Evolutionary conservation across 2,888 invertebrate genomes (phyloP).

Genomic region (Parasteatoda lunata): DNA sequence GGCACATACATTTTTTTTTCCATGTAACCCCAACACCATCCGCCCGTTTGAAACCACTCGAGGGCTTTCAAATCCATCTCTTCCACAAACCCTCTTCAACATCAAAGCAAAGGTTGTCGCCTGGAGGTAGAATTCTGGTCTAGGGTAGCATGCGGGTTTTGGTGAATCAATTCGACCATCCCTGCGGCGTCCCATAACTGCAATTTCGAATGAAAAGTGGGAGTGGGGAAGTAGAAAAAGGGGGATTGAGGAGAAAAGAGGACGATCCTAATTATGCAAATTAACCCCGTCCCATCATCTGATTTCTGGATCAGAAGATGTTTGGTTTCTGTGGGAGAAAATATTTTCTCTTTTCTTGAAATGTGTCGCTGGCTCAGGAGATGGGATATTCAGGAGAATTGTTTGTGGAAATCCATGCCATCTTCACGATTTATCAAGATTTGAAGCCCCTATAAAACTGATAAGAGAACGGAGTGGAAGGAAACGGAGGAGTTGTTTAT

Average conservation of each 20-base stretch:
- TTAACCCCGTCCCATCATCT: constrained; percentile 29
- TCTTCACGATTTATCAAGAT: background rate
- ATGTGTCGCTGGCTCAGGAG: background rate
- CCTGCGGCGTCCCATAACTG: no score
- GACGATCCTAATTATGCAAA: constrained; percentile 58
- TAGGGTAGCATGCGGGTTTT: no score
- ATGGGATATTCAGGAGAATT: background rate
- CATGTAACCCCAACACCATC: no score
- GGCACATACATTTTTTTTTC: no score
- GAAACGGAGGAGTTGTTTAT: background rate
- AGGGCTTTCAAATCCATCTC: no score
- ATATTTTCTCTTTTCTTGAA: constrained; percentile 26
- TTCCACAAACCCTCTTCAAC: no score
- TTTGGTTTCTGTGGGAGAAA: constrained; percentile 45
- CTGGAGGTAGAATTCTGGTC: no score
- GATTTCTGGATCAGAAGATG: constrained; percentile 30
- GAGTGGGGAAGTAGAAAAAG: no score
- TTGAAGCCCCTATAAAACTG: background rate
- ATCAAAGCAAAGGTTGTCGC: no score
- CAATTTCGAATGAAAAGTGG: no score
- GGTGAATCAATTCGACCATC: no score
- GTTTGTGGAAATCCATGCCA: constrained; percentile 6
- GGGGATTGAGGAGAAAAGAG: constrained; percentile 7
- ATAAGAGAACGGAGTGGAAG: background rate
- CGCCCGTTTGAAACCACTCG: no score